These are phyloP conservation scores for Protophormia terraenovae DNA, from an alignment of 2,888 invertebrate genomes.

Conservation along the genomic window DNA sequence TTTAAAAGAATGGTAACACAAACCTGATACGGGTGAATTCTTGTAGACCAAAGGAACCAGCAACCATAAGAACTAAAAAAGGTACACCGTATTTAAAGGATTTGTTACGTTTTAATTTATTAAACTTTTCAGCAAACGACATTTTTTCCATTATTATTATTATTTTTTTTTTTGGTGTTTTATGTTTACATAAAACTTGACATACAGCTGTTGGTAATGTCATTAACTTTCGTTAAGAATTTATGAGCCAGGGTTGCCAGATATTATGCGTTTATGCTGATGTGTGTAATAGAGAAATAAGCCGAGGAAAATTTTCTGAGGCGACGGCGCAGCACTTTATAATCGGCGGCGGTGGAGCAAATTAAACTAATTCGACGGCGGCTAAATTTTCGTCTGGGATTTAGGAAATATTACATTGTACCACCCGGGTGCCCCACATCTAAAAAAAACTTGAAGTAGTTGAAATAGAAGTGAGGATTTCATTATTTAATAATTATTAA, in stretches of 20 bases:
- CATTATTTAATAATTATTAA: too few relatives aligned
- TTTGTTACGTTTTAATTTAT: conserved; percentile 74
- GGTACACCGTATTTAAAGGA: conserved; percentile 86
- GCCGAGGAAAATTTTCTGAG: too few relatives aligned
- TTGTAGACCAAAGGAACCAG: conserved; percentile 89
- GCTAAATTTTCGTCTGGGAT: too few relatives aligned
- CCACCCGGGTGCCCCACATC: too few relatives aligned
- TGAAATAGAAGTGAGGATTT: too few relatives aligned
- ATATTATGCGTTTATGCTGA: conserved; percentile 15
- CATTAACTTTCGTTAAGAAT: too few relatives aligned
- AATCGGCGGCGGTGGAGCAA: too few relatives aligned
- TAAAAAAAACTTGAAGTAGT: too few relatives aligned
- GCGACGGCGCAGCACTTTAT: too few relatives aligned
- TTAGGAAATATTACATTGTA: too few relatives aligned
- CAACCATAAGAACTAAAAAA: conserved; percentile 87
- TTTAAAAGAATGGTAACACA: conserved; percentile 32
- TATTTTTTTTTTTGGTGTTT: not conserved
- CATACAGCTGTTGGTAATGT: conserved; percentile 10
- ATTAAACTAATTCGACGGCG: too few relatives aligned
- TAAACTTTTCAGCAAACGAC: conserved; percentile 73
- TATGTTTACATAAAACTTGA: conserved; percentile 27
- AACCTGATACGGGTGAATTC: conserved; percentile 89
- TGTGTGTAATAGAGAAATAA: too few relatives aligned
- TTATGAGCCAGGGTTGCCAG: not conserved
- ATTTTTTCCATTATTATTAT: conserved; percentile 71